A percentile compares a stretch with the other conserved stretches of the same genome.
These are phyloP conservation scores for Paralichthys olivaceus DNA, from an alignment of 2,113 vertebrate genomes.

Conservation along the genomic window DNA sequence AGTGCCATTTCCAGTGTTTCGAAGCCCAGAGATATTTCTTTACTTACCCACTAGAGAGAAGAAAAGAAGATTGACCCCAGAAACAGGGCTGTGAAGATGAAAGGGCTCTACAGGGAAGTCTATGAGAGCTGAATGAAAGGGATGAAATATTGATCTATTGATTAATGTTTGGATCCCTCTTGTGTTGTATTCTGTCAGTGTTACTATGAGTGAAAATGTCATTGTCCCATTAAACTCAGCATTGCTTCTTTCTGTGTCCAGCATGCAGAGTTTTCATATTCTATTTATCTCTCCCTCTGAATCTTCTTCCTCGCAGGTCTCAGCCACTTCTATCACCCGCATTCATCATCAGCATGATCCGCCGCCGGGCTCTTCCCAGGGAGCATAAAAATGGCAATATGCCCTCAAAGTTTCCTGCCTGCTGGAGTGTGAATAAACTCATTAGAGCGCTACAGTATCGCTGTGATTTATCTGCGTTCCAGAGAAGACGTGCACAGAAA, in stretches of 20 bases:
- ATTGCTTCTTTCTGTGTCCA: neutral
- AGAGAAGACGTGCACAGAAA: slow-evolving; percentile 6
- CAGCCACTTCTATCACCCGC: slow-evolving; percentile 2
- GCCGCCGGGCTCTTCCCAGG: slow-evolving; percentile 23
- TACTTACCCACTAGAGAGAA: neutral
- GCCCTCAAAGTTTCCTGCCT: slow-evolving; percentile 46
- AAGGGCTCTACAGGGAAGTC: slow-evolving; percentile 20
- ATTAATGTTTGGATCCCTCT: slow-evolving; percentile 29
- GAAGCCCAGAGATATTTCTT: slow-evolving; percentile 16
- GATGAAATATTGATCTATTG: slow-evolving; percentile 65
- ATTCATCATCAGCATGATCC: slow-evolving; percentile 47
- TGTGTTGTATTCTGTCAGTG: slow-evolving; percentile 34
- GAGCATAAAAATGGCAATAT: slow-evolving; percentile 38
- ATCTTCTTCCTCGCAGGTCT: slow-evolving; percentile 5
- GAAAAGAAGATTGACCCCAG: slow-evolving; percentile 42
- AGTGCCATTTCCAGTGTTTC: slow-evolving; percentile 35
- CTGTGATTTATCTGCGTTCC: slow-evolving; percentile 26
- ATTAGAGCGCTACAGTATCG: slow-evolving; percentile 27
- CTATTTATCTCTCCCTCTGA: neutral
- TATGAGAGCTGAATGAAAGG: slow-evolving; percentile 28
- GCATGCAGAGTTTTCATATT: slow-evolving; percentile 13
- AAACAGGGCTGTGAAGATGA: slow-evolving; percentile 31
- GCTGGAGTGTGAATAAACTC: slow-evolving; percentile 48
- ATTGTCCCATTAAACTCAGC: slow-evolving; percentile 15
- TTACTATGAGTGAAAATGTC: slow-evolving; percentile 55